phyloP scores from a whole-genome alignment of 2,113 vertebrate genomes.

The Petroica traversi region DNA sequence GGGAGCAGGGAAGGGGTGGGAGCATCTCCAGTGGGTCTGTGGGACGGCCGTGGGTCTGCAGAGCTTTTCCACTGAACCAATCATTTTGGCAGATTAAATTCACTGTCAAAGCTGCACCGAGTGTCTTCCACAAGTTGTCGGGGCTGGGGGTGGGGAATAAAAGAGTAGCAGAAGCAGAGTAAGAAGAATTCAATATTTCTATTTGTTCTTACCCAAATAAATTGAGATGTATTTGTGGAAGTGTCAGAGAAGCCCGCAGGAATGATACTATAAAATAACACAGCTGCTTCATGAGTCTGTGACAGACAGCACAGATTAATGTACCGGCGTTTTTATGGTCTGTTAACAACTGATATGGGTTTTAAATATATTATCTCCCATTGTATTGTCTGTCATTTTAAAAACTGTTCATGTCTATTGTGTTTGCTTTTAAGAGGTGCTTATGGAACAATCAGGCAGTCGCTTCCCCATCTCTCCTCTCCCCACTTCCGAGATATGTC shows the following conservation, averaged over 20 bases:
- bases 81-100: background rate
- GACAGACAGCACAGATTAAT: constrained; percentile 79
- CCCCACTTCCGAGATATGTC: constrained; percentile 28
- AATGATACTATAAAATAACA: constrained; percentile 71
- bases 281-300: constrained; percentile 68
- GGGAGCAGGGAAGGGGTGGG: background rate
- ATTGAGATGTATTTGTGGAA: constrained; percentile 76
- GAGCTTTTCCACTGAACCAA: background rate
- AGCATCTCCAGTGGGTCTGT: rapidly evolving
- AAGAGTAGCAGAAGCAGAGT: background rate
- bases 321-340: constrained; percentile 77
- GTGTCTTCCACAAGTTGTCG: background rate
- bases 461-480: constrained; percentile 9
- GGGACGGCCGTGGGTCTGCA: background rate
- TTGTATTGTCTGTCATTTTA: constrained; percentile 77
- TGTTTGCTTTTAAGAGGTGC: constrained; percentile 74
- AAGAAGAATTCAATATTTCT: constrained; percentile 58
- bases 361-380: constrained; percentile 82
- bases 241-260: constrained; percentile 68
- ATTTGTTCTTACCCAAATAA: constrained; percentile 73
- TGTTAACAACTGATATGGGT: constrained; percentile 79
- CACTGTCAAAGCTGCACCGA: rapidly evolving
- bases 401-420: constrained; percentile 73
- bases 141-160: background rate
- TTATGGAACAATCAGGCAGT: constrained; percentile 57